Evolutionary conservation across 2,888 invertebrate genomes (phyloP).

Genomic region (Cephalotes varians): DNA sequence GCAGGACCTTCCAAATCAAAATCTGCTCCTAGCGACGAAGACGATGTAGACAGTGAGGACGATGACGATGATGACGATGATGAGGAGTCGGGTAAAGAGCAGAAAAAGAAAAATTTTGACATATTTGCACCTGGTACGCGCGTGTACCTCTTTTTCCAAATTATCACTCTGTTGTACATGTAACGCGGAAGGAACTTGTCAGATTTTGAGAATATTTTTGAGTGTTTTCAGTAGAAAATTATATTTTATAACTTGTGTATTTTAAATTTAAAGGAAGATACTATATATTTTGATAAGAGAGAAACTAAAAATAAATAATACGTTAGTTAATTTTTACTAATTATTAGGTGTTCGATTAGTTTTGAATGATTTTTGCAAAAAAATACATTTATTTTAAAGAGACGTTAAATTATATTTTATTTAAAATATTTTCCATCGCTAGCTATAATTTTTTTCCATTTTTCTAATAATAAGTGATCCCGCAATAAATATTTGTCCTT

Average conservation of each 20-base stretch:
- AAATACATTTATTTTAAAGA: too few relatives aligned
- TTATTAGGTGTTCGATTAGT: too few relatives aligned
- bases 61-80: slow-evolving; percentile 74
- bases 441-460: too few relatives aligned
- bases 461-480: too few relatives aligned
- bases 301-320: neutral
- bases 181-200: neutral
- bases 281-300: neutral
- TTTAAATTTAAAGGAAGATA: neutral
- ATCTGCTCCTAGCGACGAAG: slow-evolving; percentile 73
- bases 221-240: neutral
- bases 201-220: neutral
- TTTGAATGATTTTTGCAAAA: too few relatives aligned
- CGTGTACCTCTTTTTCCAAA: slow-evolving; percentile 26
- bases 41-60: slow-evolving; percentile 72
- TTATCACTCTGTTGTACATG: slow-evolving; percentile 4
- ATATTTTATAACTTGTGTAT: neutral
- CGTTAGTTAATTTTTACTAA: neutral
- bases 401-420: too few relatives aligned
- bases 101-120: slow-evolving; percentile 58
- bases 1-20: slow-evolving; percentile 76
- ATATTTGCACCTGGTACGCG: slow-evolving; percentile 76
- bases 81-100: slow-evolving; percentile 61
- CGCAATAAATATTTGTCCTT: too few relatives aligned
- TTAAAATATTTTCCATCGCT: too few relatives aligned